Conservation (phyloP, 2,888 invertebrate species). For the Chymomyza procnemis region DNA sequence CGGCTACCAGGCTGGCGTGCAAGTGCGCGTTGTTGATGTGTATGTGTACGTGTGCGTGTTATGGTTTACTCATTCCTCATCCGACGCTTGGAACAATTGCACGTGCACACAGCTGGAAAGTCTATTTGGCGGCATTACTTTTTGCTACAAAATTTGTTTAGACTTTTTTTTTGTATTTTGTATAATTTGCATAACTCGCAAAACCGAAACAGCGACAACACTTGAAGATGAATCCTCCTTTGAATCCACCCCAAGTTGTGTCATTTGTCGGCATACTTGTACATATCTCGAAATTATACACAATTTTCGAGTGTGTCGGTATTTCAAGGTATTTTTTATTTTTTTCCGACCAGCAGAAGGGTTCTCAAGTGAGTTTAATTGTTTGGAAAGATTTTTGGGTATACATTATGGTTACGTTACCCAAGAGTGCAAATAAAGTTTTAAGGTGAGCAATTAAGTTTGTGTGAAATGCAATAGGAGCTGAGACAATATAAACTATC, state of each 20-base stretch:
- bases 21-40: not conserved
- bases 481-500: too few species aligned
- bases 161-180: conserved; percentile 27
- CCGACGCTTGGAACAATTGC: conserved; percentile 1
- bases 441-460: not conserved
- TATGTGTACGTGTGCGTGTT: too few species aligned
- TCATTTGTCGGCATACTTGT: not conserved
- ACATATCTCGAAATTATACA: conserved; percentile 3
- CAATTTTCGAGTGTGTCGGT: conserved; percentile 60
- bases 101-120: conserved; percentile 9
- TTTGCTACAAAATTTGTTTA: conserved; percentile 42
- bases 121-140: conserved; percentile 19
- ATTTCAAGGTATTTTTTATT: conserved; percentile 34
- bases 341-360: conserved; percentile 40
- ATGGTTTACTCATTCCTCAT: not conserved
- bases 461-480: too few species aligned
- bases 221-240: conserved; percentile 55
- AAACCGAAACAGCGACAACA: conserved; percentile 33
- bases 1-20: not conserved
- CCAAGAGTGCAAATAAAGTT: conserved; percentile 9
- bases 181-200: conserved; percentile 63
- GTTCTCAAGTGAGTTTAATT: conserved; percentile 47
- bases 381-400: conserved; percentile 55
- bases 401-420: not conserved
- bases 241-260: conserved; percentile 34